phyloP scores from a whole-genome alignment of 2,888 invertebrate genomes.

The Cremastobaeus sp. region DNA sequence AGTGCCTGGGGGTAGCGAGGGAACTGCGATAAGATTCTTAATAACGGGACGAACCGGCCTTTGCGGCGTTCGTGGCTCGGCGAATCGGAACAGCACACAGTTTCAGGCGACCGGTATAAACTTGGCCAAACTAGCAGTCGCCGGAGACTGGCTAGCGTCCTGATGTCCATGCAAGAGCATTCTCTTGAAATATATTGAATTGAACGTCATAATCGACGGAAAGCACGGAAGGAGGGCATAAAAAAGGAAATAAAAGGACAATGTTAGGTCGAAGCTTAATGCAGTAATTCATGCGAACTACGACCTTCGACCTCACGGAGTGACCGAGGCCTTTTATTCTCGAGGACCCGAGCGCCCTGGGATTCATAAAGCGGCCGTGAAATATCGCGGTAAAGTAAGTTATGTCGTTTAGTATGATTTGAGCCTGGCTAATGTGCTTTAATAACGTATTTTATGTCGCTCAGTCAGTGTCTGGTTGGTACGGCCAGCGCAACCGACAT shows the following conservation, averaged over 20 bases:
- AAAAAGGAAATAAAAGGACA: slow-evolving; percentile 55
- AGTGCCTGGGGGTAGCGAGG: too few species aligned
- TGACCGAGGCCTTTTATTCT: slow-evolving; percentile 66
- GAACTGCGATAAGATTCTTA: too few species aligned
- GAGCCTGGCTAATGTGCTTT: slow-evolving; percentile 69
- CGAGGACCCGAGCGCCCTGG: slow-evolving; percentile 63
- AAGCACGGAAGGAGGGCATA: slow-evolving; percentile 53
- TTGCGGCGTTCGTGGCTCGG: too few species aligned
- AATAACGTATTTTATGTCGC: slow-evolving; percentile 67
- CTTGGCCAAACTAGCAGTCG: not conserved
- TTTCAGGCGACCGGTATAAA: too few species aligned
- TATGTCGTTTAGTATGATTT: slow-evolving; percentile 70
- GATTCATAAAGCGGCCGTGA: slow-evolving; percentile 69
- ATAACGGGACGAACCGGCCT: too few species aligned
- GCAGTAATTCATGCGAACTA: slow-evolving; percentile 63
- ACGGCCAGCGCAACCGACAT: slow-evolving; percentile 42
- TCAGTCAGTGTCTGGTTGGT: slow-evolving; percentile 57
- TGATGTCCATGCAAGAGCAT: slow-evolving; percentile 15
- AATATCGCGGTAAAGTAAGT: slow-evolving; percentile 69
- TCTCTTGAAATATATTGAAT: slow-evolving; percentile 46
- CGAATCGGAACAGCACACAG: too few species aligned
- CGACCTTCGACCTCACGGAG: slow-evolving; percentile 60
- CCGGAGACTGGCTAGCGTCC: slow-evolving; percentile 1
- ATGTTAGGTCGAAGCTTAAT: slow-evolving; percentile 62
- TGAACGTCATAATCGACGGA: slow-evolving; percentile 45